Base-by-base conservation (phyloP, 2,113 vertebrate species). In the Barnardius zonarius region DNA sequence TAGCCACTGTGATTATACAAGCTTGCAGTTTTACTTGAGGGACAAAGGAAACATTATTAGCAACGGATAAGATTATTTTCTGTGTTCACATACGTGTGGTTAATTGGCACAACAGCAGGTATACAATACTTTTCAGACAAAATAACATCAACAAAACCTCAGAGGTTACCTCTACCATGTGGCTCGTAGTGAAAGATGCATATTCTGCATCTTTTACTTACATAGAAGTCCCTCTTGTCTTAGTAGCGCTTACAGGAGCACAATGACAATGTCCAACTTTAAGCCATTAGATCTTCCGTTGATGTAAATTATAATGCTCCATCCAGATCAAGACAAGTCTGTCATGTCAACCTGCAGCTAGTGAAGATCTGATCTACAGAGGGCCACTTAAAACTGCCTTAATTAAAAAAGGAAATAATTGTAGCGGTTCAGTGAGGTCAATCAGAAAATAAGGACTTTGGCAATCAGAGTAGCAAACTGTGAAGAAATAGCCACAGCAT, bases 211-310 rank as follows among this genome's bases (percentile, higher is more conserved):
- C 22, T 13, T 57, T 70, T 67, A 66, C 23, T 57, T 70, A 62
- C 3, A 0, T 33, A 52, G 66, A 69, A 23, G 8, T 5, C 48
- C 27, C 9, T 78, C 24, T 83, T 67, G 5, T 46, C 30, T 75
- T 59, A 37, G 17, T 20, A 85, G 30, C 5, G 11, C 31, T 57
- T 49, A 59, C 13, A 31, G 61, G 10, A 77, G 22, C 27, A 63
- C 14, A 16, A 17, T 5, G 16, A 39, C n/a, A 37, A 6, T 11
- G n/a, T 62, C 51, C 1, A 3, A 19, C 27, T 46, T 3, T 2
- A 79, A 68, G 8, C 18, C n/a, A 41, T n/a, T 31, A 59, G 41
- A 44, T 72, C 46, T 31, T 54, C 66, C 19, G 25, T 0, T 81
- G 46, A 70, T 25, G 27, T 28, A 54, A 67, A 9, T 17, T 4